Base-by-base conservation (phyloP, 2,888 invertebrate species). In the Ichneumoninae sp. region DNA sequence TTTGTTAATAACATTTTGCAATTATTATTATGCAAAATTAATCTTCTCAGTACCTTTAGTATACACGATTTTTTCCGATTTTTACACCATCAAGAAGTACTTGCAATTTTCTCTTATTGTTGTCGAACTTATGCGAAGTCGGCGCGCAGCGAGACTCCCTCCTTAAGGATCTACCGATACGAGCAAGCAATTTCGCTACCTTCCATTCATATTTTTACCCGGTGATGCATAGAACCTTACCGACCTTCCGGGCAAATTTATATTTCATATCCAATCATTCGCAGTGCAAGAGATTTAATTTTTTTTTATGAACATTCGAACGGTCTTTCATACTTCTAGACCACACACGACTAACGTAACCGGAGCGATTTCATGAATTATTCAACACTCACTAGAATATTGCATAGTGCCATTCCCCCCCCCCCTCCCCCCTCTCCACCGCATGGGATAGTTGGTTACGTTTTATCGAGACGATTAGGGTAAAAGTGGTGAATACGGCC, bases 201-300 rank as follows among this genome's bases (percentile, higher is more conserved):
- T 47, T 13, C 44, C 5, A 10, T 52, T 19, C 52, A 33, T 36
- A 71, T 36, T 54, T 33, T 36, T 30, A 70, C 54, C 47, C 19
- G 30, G 1, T 19, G 36, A 70, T 70, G 54, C 36, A 33, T 13
- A 40, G 13, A 10, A 54, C 36, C 6, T 60, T 16, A 10, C 10
- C 71, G 5, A 57, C 36, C 54, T 36, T 7, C n/a, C 10, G 36
- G 63, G 22, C 26, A 16, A 16, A 54, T 71, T 54, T 10, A 54
- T 71, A 8, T 50, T 71, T 54, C 19, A 71, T 57, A 57, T 8
- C 22, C 22, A 54, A 71, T 57, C 40, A 71, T 57, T 22, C 40
- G 22, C 22, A 54, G 10, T 71, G 26, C 36, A 19, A 3, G 22
- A 36, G 22, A 40, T 40, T 40, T 3, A 40, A 10, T 40, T 40